These are phyloP conservation scores for Phengaris alcon DNA, from an alignment of 2,888 invertebrate genomes.

Conservation along the genomic window DNA sequence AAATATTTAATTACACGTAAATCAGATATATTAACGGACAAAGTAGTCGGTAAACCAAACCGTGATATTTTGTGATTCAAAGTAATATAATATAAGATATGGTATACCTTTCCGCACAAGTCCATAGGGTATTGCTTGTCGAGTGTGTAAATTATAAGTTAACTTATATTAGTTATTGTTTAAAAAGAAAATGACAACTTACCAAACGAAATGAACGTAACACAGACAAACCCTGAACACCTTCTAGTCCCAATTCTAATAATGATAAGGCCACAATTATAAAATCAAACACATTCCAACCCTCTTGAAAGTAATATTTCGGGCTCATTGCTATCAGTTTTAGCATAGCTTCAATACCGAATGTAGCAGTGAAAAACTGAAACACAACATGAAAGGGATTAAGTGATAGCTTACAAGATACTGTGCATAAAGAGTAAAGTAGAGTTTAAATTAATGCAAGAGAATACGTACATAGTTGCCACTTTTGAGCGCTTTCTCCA, in stretches of 20 bases:
- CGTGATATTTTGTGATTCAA: slow-evolving; percentile 3
- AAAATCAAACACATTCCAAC: slow-evolving; percentile 99
- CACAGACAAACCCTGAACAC: slow-evolving; percentile 97
- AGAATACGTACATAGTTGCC: slow-evolving; percentile 94
- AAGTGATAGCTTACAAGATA: slow-evolving; percentile 15
- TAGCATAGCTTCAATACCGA: slow-evolving; percentile 95
- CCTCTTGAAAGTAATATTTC: slow-evolving; percentile 97
- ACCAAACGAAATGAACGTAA: slow-evolving; percentile 99
- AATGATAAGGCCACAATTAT: slow-evolving; percentile 97
- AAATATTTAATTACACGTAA: slow-evolving; percentile 74
- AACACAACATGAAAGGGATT: slow-evolving; percentile 45
- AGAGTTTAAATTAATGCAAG: neutral
- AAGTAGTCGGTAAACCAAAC: slow-evolving; percentile 13
- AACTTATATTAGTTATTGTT: neutral
- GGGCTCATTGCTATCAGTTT: slow-evolving; percentile 98
- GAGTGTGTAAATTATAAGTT: slow-evolving; percentile 12
- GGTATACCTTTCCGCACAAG: slow-evolving; percentile 15
- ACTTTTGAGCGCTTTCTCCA: slow-evolving; percentile 91
- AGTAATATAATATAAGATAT: slow-evolving; percentile 2
- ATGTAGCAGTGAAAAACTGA: slow-evolving; percentile 98
- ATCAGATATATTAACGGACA: slow-evolving; percentile 38
- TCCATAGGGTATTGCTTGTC: slow-evolving; percentile 5
- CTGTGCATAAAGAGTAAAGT: neutral
- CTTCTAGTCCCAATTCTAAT: slow-evolving; percentile 94
- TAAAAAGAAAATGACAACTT: slow-evolving; percentile 59